phyloP scores from a whole-genome alignment of 2,888 invertebrate genomes.

The Callinectes sapidus region DNA sequence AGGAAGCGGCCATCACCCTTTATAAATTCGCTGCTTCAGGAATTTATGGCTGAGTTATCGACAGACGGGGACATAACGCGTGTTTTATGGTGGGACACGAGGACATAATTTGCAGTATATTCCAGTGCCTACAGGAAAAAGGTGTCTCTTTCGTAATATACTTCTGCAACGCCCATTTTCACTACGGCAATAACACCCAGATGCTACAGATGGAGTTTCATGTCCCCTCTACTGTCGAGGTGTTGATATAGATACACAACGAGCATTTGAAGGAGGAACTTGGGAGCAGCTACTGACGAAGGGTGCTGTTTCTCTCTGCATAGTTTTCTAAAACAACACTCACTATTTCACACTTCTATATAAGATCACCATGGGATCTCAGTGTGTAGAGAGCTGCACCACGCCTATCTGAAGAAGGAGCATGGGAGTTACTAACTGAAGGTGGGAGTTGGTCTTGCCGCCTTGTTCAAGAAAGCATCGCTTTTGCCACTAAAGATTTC shows the following conservation, averaged over 20 bases:
- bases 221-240: too few relatives aligned
- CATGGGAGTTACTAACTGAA: too few relatives aligned
- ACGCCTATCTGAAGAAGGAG: too few relatives aligned
- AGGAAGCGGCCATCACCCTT: constrained; percentile 3
- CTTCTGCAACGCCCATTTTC: background rate
- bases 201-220: background rate
- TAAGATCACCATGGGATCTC: too few relatives aligned
- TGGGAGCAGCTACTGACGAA: too few relatives aligned
- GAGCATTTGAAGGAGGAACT: background rate
- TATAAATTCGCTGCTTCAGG: constrained; percentile 41
- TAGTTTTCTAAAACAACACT: too few relatives aligned
- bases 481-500: background rate
- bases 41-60: constrained; percentile 52
- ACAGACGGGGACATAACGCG: constrained; percentile 43
- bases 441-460: too few relatives aligned
- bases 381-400: too few relatives aligned
- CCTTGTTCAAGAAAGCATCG: too few relatives aligned
- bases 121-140: constrained; percentile 10
- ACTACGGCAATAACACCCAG: background rate
- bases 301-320: too few relatives aligned
- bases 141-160: constrained; percentile 13
- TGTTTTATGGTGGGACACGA: constrained; percentile 44
- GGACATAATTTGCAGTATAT: constrained; percentile 46
- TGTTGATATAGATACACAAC: background rate
- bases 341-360: too few relatives aligned